phyloP scores from a whole-genome alignment of 2,797 vertebrate species.

The Muraenolepis orangiensis region DNA sequence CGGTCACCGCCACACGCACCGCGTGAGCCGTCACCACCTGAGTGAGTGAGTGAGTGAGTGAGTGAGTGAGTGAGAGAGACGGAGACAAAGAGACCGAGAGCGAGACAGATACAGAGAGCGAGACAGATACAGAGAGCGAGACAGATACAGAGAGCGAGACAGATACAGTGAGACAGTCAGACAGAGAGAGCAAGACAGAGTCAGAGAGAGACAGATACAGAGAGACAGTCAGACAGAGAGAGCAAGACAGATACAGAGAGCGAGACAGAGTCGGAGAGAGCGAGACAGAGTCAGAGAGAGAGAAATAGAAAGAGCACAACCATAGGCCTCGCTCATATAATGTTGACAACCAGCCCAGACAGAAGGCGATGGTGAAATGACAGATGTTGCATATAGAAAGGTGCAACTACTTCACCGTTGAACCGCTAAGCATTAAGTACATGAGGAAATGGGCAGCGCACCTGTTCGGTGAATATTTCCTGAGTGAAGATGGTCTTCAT shows the following conservation, averaged over 20 bases:
- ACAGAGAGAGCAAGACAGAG: neutral
- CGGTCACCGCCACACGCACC: constrained; percentile 93
- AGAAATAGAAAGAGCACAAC: too few species aligned
- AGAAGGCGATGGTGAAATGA: neutral
- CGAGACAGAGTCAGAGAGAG: too few species aligned
- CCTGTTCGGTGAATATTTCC: constrained; percentile 99
- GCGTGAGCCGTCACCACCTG: constrained; percentile 99
- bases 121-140: too few species aligned
- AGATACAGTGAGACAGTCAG: neutral
- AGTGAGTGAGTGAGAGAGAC: neutral
- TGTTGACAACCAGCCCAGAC: neutral
- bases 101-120: too few species aligned
- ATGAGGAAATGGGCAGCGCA: constrained; percentile 47
- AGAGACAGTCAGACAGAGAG: too few species aligned
- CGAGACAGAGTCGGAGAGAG: too few species aligned
- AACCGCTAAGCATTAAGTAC: neutral
- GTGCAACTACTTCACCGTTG: neutral
- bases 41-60: neutral
- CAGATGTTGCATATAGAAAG: neutral
- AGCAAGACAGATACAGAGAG: too few species aligned
- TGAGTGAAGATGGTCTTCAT: constrained; percentile 99
- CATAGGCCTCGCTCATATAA: too few species aligned
- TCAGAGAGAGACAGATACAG: too few species aligned
- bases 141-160: too few species aligned
- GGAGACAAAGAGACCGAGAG: too few species aligned